Percentiles rank a stretch among this genome's conserved stretches.
phyloP scores from a whole-genome alignment of 2,797 vertebrate species.

The Periparus ater region DNA sequence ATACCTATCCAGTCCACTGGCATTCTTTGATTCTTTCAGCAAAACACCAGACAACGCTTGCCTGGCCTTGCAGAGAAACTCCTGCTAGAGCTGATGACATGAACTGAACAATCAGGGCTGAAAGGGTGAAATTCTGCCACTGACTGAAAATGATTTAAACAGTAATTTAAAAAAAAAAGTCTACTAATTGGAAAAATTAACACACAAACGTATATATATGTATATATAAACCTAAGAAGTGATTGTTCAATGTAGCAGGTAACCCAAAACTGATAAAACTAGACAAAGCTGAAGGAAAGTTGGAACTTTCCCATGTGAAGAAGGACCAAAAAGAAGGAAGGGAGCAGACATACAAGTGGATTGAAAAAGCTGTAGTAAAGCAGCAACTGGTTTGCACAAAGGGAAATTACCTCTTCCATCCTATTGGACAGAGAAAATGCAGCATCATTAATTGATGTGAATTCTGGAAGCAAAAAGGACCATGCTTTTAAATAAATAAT shows the following conservation, averaged over 20 bases:
- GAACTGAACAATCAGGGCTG: background rate
- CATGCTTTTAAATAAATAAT: background rate
- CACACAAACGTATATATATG: fast-evolving
- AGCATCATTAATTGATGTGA: background rate
- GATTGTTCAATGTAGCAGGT: background rate
- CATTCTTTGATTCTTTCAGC: background rate
- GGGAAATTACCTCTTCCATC: background rate
- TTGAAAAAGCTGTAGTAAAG: background rate
- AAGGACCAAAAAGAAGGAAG: background rate
- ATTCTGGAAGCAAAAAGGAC: background rate
- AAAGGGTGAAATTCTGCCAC: background rate
- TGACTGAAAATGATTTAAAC: background rate
- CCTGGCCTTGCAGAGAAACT: background rate
- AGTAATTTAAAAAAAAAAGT: background rate
- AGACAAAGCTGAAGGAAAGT: background rate
- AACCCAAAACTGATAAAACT: background rate
- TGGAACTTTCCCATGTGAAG: background rate
- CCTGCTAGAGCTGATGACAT: background rate
- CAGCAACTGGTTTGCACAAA: background rate
- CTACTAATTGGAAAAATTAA: background rate
- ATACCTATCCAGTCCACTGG: background rate
- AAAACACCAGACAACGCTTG: background rate
- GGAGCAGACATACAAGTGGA: background rate
- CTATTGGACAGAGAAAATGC: background rate
- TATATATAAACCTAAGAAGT: background rate